A percentile compares a stretch with the other conserved stretches of the same genome.
These are phyloP conservation scores for Oenanthe oenanthe DNA, from an alignment of 2,113 vertebrate species.

Conservation along the genomic window DNA sequence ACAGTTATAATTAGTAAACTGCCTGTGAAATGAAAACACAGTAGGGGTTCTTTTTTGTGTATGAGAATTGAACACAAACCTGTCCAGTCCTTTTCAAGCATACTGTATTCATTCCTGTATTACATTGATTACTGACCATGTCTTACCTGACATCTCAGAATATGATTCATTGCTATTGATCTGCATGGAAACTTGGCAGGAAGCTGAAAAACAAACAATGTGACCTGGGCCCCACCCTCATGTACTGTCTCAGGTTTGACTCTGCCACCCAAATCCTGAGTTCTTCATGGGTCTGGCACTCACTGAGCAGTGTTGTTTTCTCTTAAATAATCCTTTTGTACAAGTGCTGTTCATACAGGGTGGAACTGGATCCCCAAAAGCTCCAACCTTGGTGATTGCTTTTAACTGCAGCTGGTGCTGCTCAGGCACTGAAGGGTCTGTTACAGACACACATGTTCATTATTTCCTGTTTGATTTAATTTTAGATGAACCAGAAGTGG, in stretches of 20 bases:
- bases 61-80: neutral
- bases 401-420: neutral
- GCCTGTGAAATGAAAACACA: neutral
- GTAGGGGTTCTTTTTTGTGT: neutral
- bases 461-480: slow-evolving; percentile 23
- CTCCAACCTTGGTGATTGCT: neutral
- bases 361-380: neutral
- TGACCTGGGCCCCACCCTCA: neutral
- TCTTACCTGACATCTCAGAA: neutral
- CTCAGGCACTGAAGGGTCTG: neutral
- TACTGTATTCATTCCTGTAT: neutral
- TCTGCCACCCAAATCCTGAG: neutral
- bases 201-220: accelerated
- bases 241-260: neutral
- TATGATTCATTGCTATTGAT: neutral
- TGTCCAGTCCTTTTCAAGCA: neutral
- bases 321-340: neutral
- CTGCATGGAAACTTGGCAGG: neutral
- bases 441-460: neutral
- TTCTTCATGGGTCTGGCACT: neutral
- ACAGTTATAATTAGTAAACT: neutral
- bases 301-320: neutral
- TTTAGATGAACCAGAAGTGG: neutral
- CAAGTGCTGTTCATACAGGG: accelerated
- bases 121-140: neutral